Percentiles rank a stretch among this genome's conserved stretches.
phyloP scores from a whole-genome alignment of 2,888 invertebrate genomes.

The Disparrhopalites patrizii region DNA sequence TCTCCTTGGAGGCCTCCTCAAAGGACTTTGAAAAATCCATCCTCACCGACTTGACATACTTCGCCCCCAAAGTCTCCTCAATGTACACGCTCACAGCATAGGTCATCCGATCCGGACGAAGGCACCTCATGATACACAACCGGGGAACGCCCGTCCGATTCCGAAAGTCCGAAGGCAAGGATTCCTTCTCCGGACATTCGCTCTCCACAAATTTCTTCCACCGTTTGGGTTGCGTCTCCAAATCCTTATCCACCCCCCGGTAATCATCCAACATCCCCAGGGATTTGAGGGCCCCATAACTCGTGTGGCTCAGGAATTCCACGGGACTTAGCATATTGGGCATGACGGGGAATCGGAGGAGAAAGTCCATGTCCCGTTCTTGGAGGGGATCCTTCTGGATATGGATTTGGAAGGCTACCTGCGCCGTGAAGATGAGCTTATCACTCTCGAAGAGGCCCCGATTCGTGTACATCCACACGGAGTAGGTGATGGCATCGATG shows the following conservation, averaged over 20 bases:
- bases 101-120: constrained; percentile 93
- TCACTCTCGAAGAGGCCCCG: constrained; percentile 93
- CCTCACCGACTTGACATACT: constrained; percentile 84
- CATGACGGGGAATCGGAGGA: constrained; percentile 84
- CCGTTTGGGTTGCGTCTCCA: constrained; percentile 90
- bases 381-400: constrained; percentile 82
- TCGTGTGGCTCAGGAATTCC: constrained; percentile 84
- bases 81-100: constrained; percentile 91
- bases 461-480: constrained; percentile 91
- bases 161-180: constrained; percentile 98
- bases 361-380: constrained; percentile 80
- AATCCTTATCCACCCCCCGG: constrained; percentile 77
- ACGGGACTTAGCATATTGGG: constrained; percentile 92
- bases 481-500: constrained; percentile 90
- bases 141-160: constrained; percentile 88
- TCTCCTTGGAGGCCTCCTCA: constrained; percentile 88
- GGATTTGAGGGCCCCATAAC: constrained; percentile 94
- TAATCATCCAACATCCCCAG: constrained; percentile 78
- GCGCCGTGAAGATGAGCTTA: constrained; percentile 91
- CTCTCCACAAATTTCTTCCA: constrained; percentile 97
- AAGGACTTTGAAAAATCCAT: constrained; percentile 89
- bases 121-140: constrained; percentile 91
- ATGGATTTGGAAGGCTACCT: constrained; percentile 92
- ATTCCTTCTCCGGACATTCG: constrained; percentile 91
- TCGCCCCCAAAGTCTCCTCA: constrained; percentile 86